A percentile compares a stretch with the other conserved stretches of the same genome.
phyloP scores from a whole-genome alignment of 2,113 vertebrate genomes.

The Theristicus caerulescens region DNA sequence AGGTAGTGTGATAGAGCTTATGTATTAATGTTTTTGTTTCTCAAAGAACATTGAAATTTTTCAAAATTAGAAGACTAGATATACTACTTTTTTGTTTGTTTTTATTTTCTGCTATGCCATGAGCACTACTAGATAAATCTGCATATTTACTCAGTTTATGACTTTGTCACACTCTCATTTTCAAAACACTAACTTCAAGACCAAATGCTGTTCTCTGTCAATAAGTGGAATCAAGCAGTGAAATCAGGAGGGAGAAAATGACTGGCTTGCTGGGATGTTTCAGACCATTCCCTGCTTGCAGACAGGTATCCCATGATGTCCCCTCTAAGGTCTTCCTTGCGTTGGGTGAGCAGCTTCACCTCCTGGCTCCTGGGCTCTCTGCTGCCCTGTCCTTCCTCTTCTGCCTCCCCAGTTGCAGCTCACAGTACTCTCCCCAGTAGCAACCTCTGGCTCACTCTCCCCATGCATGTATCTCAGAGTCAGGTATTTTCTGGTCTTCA shows the following conservation, averaged over 20 bases:
- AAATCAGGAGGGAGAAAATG: not conserved
- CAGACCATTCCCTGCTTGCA: not conserved
- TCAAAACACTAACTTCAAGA: not conserved
- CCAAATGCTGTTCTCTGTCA: not conserved
- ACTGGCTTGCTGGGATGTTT: not conserved
- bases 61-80: not conserved
- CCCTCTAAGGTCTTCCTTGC: not conserved
- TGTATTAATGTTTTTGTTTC: not conserved
- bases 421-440: not conserved
- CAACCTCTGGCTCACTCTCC: not conserved
- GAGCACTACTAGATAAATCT: not conserved
- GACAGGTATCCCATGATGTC: accelerated
- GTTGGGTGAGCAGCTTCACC: not conserved
- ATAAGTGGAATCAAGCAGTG: not conserved
- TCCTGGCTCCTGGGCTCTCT: not conserved
- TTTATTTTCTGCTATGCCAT: not conserved
- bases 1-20: not conserved
- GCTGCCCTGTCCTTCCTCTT: not conserved
- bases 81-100: not conserved
- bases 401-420: not conserved
- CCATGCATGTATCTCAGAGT: accelerated
- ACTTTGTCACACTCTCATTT: not conserved
- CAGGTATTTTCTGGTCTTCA: not conserved
- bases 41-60: not conserved
- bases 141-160: not conserved